These are phyloP conservation scores for Lasioglossum villosulum DNA, from an alignment of 2,888 invertebrate genomes.

Conservation along the genomic window DNA sequence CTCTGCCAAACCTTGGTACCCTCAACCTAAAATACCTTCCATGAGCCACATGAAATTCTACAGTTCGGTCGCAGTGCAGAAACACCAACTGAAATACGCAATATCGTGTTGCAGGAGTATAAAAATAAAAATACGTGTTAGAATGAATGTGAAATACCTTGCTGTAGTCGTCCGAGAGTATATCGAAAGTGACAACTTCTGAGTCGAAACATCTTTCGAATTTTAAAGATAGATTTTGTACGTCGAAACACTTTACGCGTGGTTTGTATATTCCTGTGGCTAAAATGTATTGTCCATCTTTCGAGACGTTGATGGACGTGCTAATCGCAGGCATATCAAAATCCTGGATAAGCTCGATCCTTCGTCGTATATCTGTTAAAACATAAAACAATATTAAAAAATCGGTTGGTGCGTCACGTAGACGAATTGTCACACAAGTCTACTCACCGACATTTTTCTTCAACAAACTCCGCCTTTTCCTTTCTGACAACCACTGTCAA, in stretches of 20 bases:
- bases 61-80: conserved; percentile 94
- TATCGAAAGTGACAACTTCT: conserved; percentile 96
- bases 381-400: conserved; percentile 12
- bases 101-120: conserved; percentile 43
- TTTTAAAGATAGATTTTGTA: conserved; percentile 97
- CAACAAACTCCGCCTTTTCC: conserved; percentile 91
- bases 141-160: conserved; percentile 87
- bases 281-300: conserved; percentile 96
- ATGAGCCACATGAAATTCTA: conserved; percentile 98
- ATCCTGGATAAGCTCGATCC: conserved; percentile 99
- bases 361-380: conserved; percentile 90
- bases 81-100: conserved; percentile 91
- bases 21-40: conserved; percentile 96
- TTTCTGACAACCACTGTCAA: conserved; percentile 94
- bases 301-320: conserved; percentile 92
- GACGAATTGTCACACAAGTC: not conserved
- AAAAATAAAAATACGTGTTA: not conserved
- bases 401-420: not conserved
- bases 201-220: conserved; percentile 99
- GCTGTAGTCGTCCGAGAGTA: conserved; percentile 97
- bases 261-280: conserved; percentile 99
- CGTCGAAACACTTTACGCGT: conserved; percentile 97
- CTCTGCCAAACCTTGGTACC: conserved; percentile 98
- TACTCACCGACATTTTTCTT: conserved; percentile 92
- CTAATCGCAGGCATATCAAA: conserved; percentile 99